phyloP scores from a whole-genome alignment of 2,113 vertebrate species.

The Mormyrus iriodes region DNA sequence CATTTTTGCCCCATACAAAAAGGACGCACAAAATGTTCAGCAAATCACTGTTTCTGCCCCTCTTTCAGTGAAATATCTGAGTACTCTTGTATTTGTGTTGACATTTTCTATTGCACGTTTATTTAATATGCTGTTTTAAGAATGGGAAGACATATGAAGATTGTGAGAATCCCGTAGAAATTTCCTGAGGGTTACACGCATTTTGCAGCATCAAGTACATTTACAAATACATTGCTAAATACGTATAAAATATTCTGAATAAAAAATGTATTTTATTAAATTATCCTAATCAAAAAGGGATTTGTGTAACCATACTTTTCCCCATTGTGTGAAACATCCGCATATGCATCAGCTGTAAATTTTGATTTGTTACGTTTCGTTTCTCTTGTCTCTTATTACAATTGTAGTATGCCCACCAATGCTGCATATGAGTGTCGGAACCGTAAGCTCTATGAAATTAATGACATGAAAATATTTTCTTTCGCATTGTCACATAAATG shows the following conservation, averaged over 20 bases:
- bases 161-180: neutral
- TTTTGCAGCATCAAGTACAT: too few relatives aligned
- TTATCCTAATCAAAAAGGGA: neutral
- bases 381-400: neutral
- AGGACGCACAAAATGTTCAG: neutral
- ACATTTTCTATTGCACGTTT: neutral
- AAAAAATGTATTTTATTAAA: neutral
- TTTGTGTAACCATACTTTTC: neutral
- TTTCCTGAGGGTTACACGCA: neutral
- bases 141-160: neutral
- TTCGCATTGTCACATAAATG: neutral
- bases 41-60: neutral
- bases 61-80: constrained; percentile 2
- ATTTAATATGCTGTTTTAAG: neutral
- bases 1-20: neutral
- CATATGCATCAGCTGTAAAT: neutral
- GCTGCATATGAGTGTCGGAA: neutral
- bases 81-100: neutral
- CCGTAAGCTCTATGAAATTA: neutral
- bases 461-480: neutral
- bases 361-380: neutral
- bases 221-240: too few relatives aligned
- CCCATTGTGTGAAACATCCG: neutral
- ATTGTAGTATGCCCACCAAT: neutral
- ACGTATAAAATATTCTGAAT: neutral